phyloP scores from a whole-genome alignment of 2,888 invertebrate species.

The Athrips mouffetella region DNA sequence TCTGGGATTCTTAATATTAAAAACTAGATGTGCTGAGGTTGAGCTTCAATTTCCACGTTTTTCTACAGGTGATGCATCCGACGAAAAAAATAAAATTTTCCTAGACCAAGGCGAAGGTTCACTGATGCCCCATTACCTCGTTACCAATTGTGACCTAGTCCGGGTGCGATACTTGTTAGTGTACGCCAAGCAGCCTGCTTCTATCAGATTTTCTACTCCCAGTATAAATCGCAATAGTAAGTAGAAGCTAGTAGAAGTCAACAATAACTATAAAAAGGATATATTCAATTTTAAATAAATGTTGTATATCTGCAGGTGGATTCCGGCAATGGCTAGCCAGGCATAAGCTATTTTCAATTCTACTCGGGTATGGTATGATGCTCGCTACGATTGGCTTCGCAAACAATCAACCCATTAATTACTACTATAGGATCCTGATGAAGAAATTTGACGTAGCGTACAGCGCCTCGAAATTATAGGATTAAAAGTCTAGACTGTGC shows the following conservation, averaged over 20 bases:
- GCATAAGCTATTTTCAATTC: slow-evolving; percentile 80
- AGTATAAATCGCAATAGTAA: slow-evolving; percentile 55
- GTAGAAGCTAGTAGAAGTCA: too few species aligned
- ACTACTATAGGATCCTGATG: slow-evolving; percentile 78
- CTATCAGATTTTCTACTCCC: slow-evolving; percentile 56
- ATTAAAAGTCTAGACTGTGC: too few species aligned
- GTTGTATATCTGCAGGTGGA: slow-evolving; percentile 57
- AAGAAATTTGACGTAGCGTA: slow-evolving; percentile 65
- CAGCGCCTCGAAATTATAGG: slow-evolving; percentile 53
- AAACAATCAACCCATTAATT: slow-evolving; percentile 80
- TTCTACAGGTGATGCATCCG: neutral
- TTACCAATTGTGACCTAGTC: slow-evolving; percentile 86
- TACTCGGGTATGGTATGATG: slow-evolving; percentile 81
- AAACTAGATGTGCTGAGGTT: too few species aligned
- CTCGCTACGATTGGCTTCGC: slow-evolving; percentile 81
- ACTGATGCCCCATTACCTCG: slow-evolving; percentile 81
- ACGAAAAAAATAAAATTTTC: slow-evolving; percentile 2
- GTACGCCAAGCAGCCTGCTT: slow-evolving; percentile 76
- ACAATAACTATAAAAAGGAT: too few species aligned
- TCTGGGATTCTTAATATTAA: too few species aligned
- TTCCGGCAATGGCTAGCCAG: slow-evolving; percentile 77
- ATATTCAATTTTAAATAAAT: too few species aligned
- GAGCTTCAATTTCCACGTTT: neutral
- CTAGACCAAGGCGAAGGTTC: slow-evolving; percentile 63
- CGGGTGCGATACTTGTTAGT: slow-evolving; percentile 86